Evolutionary conservation across 2,113 vertebrate genomes (phyloP).

Genomic region (Ascaphus truei): DNA sequence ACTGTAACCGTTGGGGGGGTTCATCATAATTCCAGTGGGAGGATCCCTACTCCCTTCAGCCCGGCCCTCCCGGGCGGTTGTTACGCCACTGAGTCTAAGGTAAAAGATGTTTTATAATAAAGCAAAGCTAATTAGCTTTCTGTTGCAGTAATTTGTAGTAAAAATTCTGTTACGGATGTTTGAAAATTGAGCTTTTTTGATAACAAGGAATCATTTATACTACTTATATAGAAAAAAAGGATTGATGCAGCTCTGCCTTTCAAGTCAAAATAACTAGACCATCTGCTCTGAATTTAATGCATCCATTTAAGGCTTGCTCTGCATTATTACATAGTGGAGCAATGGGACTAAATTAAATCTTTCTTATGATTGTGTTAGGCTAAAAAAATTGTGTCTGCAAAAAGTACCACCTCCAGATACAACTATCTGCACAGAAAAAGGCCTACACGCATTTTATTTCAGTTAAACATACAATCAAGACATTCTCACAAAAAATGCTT

Average conservation of each 20-base stretch:
- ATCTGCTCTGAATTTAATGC: slow-evolving; percentile 20
- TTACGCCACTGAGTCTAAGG: no score
- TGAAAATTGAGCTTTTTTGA: background rate
- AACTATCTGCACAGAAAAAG: background rate
- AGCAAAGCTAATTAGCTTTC: no score
- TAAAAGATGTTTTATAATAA: no score
- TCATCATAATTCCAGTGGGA: no score
- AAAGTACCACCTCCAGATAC: background rate
- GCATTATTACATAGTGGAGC: background rate
- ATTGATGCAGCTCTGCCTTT: background rate
- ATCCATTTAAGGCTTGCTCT: slow-evolving; percentile 15
- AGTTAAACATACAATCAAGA: background rate
- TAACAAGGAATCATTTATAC: slow-evolving; percentile 6
- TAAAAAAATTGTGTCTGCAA: background rate
- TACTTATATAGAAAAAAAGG: background rate
- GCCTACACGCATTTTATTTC: slow-evolving; percentile 4
- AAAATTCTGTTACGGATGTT: slow-evolving; percentile 7
- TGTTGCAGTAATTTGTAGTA: background rate
- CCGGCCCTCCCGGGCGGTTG: no score
- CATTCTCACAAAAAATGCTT: background rate
- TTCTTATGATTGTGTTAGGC: slow-evolving; percentile 8
- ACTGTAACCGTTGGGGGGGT: no score
- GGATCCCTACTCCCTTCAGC: no score
- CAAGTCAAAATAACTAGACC: slow-evolving; percentile 10
- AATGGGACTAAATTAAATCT: slow-evolving; percentile 9